A percentile compares a stretch with the other conserved stretches of the same genome.
phyloP scores from a whole-genome alignment of 2,888 invertebrate species.

The Drosophila mercatorum region DNA sequence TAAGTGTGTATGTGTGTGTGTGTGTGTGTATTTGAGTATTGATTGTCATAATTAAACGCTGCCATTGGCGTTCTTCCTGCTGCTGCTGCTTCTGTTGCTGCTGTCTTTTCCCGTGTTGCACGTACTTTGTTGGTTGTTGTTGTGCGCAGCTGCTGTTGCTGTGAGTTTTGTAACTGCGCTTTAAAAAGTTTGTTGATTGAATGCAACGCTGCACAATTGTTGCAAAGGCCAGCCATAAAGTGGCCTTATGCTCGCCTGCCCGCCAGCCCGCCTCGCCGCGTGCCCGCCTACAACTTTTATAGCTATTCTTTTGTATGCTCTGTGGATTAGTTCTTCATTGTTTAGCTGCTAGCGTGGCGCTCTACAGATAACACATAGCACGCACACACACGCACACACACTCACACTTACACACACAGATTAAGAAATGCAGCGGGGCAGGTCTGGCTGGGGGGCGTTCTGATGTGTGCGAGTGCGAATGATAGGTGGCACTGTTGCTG shows the following conservation, averaged over 20 bases:
- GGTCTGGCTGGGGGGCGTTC: constrained; percentile 13
- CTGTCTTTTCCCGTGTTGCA: constrained; percentile 45
- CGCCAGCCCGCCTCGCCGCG: constrained; percentile 28
- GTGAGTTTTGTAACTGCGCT: constrained; percentile 76
- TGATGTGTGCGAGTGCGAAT: constrained; percentile 51
- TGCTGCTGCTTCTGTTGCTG: constrained; percentile 8
- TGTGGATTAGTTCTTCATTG: constrained; percentile 78
- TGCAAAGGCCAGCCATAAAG: constrained; percentile 79
- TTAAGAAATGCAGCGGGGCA: constrained; percentile 44
- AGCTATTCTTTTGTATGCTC: constrained; percentile 78
- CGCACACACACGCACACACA: constrained; percentile 18
- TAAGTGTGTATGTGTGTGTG: constrained; percentile 16
- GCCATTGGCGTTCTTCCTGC: constrained; percentile 31
- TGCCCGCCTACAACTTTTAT: constrained; percentile 64
- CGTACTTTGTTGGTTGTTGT: constrained; percentile 41
- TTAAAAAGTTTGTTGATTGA: constrained; percentile 78
- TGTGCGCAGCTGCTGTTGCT: constrained; percentile 43
- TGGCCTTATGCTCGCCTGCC: constrained; percentile 57
- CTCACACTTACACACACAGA: constrained; percentile 9
- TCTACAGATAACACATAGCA: constrained; percentile 61
- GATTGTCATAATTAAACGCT: constrained; percentile 78
- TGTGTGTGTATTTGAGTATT: constrained; percentile 56
- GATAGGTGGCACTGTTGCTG: constrained; percentile 45
- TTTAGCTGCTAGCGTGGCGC: constrained; percentile 75
- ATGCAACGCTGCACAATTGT: constrained; percentile 78